Base-by-base conservation (phyloP, 2,113 vertebrate species). In the Nothobranchius kuhntae region DNA sequence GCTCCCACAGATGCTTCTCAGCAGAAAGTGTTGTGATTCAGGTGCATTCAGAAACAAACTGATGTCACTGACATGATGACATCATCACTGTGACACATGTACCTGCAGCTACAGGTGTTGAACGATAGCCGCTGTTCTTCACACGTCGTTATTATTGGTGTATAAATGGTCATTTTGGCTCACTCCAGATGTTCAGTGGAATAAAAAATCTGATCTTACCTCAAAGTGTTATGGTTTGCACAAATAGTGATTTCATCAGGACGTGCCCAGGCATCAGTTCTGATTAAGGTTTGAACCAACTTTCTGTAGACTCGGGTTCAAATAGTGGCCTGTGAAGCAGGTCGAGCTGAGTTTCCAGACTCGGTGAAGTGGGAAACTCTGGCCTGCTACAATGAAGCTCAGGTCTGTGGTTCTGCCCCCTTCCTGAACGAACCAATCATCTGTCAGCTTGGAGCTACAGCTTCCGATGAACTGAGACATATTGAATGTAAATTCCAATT, bases 401-500 rank as follows among this genome's bases (percentile, higher is more conserved):
- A 35, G 60, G 64, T 52, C 36, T 9, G 17, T 26, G 66, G 56
- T 36, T 53, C 71, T 8, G 1, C 13, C 59, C 68, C 47, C 50
- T 24, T 38, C 40, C 26, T 64, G 55, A 58, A 17, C 51, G 21
- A 36, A 57, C 67, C 52, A 77, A 45, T 75, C 56, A 52, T 3
- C n/a, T 45, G 63, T 57, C 68, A 35, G 68, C 54, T 10, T 44
- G 51, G 36, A 56, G 21, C 52, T 46, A 52, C 13, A 2, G 71
- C 67, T 46, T 42, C 26, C n/a, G 53, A 62, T 7, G 3, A 48
- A 59, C 62, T 21, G 63, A 47, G 74, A 80, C 62, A 10, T 55
- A 54, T 60, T 75, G 84, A 86, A 83, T 81, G 84, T 84, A 64
- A 76, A 65, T 46, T 9, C 73, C 73, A 66, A 67, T 61, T 77